These are phyloP conservation scores for Asarcornis scutulata DNA, from an alignment of 2,113 vertebrate species.

Conservation along the genomic window DNA sequence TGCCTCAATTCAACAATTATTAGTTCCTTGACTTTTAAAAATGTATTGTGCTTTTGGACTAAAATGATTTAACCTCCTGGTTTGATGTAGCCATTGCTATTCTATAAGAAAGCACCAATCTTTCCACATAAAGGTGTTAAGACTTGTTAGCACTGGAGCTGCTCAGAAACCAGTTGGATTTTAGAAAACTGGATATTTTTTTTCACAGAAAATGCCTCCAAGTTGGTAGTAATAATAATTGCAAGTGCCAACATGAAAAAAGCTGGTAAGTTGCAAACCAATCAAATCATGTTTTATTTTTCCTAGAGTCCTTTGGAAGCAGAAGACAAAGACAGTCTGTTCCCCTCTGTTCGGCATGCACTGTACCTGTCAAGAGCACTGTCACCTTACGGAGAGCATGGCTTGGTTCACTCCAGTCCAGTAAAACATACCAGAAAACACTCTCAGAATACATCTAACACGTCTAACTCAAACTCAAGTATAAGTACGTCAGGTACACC, in stretches of 20 bases:
- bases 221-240: not conserved
- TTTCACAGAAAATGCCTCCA: not conserved
- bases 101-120: not conserved
- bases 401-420: not conserved
- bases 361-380: not conserved
- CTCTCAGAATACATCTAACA: not conserved
- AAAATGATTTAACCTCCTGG: not conserved
- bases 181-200: not conserved
- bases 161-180: not conserved
- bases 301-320: constrained; percentile 52
- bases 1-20: not conserved
- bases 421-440: not conserved
- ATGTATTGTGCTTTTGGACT: not conserved
- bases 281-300: not conserved
- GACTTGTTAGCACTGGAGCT: not conserved
- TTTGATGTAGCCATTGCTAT: not conserved
- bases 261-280: not conserved
- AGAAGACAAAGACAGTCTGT: not conserved
- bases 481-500: not conserved
- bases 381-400: not conserved
- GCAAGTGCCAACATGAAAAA: not conserved
- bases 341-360: not conserved
- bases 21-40: not conserved
- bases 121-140: not conserved
- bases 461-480: not conserved